phyloP scores from a whole-genome alignment of 2,888 invertebrate genomes.

The Galerucella nymphaeae region DNA sequence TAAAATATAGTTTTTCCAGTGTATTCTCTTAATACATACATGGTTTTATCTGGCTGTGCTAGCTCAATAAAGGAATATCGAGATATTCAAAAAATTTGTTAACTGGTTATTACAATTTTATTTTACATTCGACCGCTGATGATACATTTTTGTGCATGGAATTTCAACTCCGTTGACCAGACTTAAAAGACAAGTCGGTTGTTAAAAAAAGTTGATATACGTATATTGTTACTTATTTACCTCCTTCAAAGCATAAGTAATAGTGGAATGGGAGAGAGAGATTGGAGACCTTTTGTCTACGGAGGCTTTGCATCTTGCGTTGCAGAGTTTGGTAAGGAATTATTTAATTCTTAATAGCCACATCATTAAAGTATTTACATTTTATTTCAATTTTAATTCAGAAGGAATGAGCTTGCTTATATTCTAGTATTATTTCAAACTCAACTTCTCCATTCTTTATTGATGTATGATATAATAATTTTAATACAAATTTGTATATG shows the following conservation, averaged over 20 bases:
- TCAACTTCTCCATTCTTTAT: too few species aligned
- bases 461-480: too few species aligned
- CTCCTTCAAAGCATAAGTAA: slow-evolving; percentile 39
- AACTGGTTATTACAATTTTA: neutral
- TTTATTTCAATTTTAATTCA: neutral
- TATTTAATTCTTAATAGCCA: neutral
- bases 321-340: slow-evolving; percentile 87
- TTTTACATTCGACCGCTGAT: slow-evolving; percentile 34
- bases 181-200: slow-evolving; percentile 33
- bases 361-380: slow-evolving; percentile 5
- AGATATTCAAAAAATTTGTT: slow-evolving; percentile 4
- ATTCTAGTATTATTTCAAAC: too few species aligned
- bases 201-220: neutral
- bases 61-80: neutral
- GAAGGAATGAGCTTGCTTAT: too few species aligned
- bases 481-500: too few species aligned
- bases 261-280: slow-evolving; percentile 78
- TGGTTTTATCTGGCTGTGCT: neutral
- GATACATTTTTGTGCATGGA: slow-evolving; percentile 37
- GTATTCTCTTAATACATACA: neutral
- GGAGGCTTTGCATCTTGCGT: slow-evolving; percentile 93
- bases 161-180: slow-evolving; percentile 41
- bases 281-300: slow-evolving; percentile 95
- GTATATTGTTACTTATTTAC: slow-evolving; percentile 18
- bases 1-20: neutral